Base-by-base conservation (phyloP, 2,888 invertebrate species). In the Dioctria rufipes region DNA sequence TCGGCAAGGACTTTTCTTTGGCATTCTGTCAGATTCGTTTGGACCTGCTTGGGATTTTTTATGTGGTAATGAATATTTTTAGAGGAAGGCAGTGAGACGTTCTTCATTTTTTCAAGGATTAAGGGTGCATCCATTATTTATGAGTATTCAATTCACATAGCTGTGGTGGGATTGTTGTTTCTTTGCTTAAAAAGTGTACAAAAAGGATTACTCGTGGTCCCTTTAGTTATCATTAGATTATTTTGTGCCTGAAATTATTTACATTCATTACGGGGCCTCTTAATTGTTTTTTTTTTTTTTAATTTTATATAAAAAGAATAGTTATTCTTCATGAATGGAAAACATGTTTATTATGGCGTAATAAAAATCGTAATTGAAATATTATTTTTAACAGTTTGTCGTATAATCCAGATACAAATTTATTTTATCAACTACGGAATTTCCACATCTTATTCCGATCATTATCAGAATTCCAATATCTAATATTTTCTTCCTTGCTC, bases 71-170 rank as follows among this genome's bases (percentile, higher is more conserved):
- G 75, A 75, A 75, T 75, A 75, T 75, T 75, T 75, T 75, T 60
- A 60, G 43, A 60, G 60, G 60, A 75, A 54, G 11, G n/a, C 42
- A 75, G 60, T 58, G 75, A 8, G 71, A 75, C 60, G 49, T 75
- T 25, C 46, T 42, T 75, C 75, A 75, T 75, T 39, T 75, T 61
- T 75, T 37, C 58, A 42, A 39, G 43, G 75, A 60, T 75, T 75
- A 75, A 43, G 60, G 75, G 60, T 75, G 75, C 75, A 75, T 75
- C 75, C 75, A 75, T 75, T 75, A 75, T 75, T 75, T 75, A 75
- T 75, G 75, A 75, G 75, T 13, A 75, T 75, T 75, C 75, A 75
- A 43, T 75, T 61, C 75, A 75, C 60, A 75, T 58, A n/a, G 43
- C 75, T 61, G 60, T 75, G 75, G 61, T 75, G 60, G 75, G 60